Conservation (phyloP, 2,797 vertebrate species). For the Hydrocynus forskahlii region DNA sequence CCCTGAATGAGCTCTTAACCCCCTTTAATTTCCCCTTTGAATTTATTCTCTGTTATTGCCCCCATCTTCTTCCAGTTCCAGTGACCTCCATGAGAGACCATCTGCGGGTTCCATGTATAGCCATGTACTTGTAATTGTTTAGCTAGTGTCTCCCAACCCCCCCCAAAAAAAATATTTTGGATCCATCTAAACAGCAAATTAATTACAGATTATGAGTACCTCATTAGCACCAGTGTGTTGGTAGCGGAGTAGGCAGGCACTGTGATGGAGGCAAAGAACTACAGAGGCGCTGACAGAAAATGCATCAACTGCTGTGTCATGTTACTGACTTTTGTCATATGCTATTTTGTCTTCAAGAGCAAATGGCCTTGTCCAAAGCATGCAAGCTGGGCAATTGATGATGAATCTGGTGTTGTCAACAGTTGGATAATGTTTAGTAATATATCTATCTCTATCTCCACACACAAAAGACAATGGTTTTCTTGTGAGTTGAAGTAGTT, state of each 20-base stretch:
- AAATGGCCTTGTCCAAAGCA: constrained; percentile 14
- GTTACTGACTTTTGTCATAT: constrained; percentile 41
- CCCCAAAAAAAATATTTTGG: constrained; percentile 60
- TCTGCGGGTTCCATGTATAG: constrained; percentile 43
- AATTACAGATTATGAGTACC: constrained; percentile 72
- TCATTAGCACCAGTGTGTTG: constrained; percentile 61
- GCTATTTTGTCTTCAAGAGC: constrained; percentile 12
- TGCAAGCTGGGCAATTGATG: background rate
- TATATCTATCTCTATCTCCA: background rate
- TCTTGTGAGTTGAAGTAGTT: background rate
- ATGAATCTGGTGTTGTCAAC: background rate
- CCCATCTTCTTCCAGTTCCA: background rate
- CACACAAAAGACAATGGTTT: background rate
- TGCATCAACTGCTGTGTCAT: constrained; percentile 48
- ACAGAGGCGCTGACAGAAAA: constrained; percentile 57
- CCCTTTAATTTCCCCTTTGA: constrained; percentile 23
- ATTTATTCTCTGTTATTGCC: constrained; percentile 29
- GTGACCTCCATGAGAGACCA: constrained; percentile 34
- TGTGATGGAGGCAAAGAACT: constrained; percentile 8
- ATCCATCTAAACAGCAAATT: constrained; percentile 70
- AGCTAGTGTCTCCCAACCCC: constrained; percentile 21
- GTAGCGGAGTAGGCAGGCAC: constrained; percentile 42
- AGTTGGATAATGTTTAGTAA: background rate
- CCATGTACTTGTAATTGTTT: constrained; percentile 35
- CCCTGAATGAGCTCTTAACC: constrained; percentile 6